Evolutionary conservation across 1,140 invertebrate genomes (phyloP).

Genomic region (Aphelinus certus): DNA sequence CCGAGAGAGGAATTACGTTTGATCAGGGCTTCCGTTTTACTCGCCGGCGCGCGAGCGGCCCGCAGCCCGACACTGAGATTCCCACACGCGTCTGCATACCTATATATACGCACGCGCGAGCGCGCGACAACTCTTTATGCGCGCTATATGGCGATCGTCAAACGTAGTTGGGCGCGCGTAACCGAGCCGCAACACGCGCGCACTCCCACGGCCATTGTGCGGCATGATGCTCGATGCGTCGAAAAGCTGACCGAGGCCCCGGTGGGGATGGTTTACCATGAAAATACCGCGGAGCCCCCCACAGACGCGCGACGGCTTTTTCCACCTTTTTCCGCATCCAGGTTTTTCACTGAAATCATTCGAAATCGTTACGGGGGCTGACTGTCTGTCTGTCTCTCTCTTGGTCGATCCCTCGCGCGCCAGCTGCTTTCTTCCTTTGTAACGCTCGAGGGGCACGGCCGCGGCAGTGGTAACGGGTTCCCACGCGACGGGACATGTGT

Average conservation of each 20-base stretch:
- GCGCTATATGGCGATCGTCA: background rate
- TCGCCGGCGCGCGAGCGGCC: background rate
- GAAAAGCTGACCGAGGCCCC: constrained; percentile 45
- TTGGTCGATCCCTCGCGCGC: background rate
- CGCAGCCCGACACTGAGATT: constrained; percentile 8
- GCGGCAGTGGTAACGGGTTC: constrained; percentile 51
- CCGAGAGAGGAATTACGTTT: constrained; percentile 21
- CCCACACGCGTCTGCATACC: constrained; percentile 10
- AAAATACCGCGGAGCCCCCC: constrained; percentile 49
- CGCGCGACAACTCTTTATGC: background rate
- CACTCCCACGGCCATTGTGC: constrained; percentile 63
- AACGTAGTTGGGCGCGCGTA: constrained; percentile 41
- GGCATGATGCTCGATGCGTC: too few species aligned
- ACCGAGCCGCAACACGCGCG: constrained; percentile 49
- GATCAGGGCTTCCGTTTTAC: constrained; percentile 28
- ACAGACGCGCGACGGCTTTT: too few species aligned
- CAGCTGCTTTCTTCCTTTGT: constrained; percentile 22
- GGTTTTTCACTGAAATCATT: constrained; percentile 20
- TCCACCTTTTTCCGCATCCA: constrained; percentile 1
- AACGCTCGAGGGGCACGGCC: too few species aligned
- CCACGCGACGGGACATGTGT: constrained; percentile 49
- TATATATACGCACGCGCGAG: constrained; percentile 3
- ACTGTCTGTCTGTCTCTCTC: too few species aligned
- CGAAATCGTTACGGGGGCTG: constrained; percentile 20
- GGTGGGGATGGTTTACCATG: constrained; percentile 48